These are phyloP conservation scores for Rhysida immarginata DNA, from an alignment of 1,140 invertebrate species.

Conservation along the genomic window DNA sequence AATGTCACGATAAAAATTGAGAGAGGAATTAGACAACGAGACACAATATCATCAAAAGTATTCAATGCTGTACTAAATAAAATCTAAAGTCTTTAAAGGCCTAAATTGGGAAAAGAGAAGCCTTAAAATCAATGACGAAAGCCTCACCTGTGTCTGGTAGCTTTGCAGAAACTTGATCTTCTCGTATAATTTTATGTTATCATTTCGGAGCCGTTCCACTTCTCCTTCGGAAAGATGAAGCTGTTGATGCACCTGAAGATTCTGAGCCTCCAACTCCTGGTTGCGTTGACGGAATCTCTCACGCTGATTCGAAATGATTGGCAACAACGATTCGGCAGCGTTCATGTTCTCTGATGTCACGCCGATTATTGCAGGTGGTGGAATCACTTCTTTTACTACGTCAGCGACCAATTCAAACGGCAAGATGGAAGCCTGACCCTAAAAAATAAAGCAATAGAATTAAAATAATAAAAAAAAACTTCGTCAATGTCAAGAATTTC, in stretches of 20 bases:
- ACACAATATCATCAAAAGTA: too few species aligned
- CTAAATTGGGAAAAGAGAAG: not conserved
- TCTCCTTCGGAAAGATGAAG: conserved; percentile 33
- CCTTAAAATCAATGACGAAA: not conserved
- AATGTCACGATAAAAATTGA: conserved; percentile 7
- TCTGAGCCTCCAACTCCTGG: conserved; percentile 33
- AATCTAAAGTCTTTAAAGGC: not conserved
- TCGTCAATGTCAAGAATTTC: too few species aligned
- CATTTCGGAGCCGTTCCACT: conserved; percentile 34
- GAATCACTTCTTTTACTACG: not conserved
- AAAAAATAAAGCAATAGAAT: too few species aligned
- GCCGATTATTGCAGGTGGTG: too few species aligned
- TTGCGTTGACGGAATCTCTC: conserved; percentile 30
- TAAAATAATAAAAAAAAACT: too few species aligned
- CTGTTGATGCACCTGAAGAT: conserved; percentile 28
- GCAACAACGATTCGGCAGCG: conserved; percentile 28
- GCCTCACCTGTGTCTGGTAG: conserved; percentile 24
- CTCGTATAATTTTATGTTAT: conserved; percentile 40
- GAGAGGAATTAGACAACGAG: too few species aligned
- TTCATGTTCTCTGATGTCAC: not conserved
- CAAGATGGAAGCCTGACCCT: too few species aligned
- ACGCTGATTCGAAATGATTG: conserved; percentile 33
- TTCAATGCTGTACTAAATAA: not conserved
- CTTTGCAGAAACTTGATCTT: conserved; percentile 39
- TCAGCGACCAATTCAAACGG: not conserved